Base-by-base conservation (phyloP, 2,888 invertebrate species). In the Sycophila texana region DNA sequence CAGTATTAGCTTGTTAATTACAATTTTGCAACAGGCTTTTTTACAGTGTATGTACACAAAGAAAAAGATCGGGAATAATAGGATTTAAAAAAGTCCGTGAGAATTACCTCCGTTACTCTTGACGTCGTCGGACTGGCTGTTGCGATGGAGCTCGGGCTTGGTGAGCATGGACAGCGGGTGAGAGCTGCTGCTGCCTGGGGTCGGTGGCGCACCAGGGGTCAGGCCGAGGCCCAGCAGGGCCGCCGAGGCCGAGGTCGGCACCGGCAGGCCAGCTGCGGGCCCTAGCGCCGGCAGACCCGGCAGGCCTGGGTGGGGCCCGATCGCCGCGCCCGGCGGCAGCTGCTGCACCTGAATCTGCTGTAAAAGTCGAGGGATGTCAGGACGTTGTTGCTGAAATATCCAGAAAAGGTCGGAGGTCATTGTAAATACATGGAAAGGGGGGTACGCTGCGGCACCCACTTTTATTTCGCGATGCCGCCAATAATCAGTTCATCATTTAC, bases 331-430 rank as follows among this genome's bases (percentile, higher is more conserved):
- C 83, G 94, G 94, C 83, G 96, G 95, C 80, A 93, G 89, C 91
- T 96, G 97, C 87, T 97, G 97, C 70, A 96, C 96, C 90, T 97
- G 97, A 96, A 97, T 97, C 92, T 97, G 98, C 91, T 97, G 97
- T 91, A 97, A 92, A 80, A 95, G 91, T 89, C 96, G 92, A 67
- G 96, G 95, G 86, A 96, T 92, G 90, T 96, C 96, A 82, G 95
- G 95, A 89, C 96, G 93, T 92, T 96, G 96, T 94, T 96, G 96
- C 95, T 96, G 94, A 83, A 86, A 88, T 39, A 39, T 39, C 39
- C 49, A 66, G 55, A 30, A n/a, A 47, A 77, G 65, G 70, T 47
- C 26, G 39, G 20, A 61, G 20, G 63, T 49, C 49, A 55, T 49
- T 53, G 14, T 39, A 39, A 39, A 39, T 39, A 39, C 39, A 39